Evolutionary conservation across 2,797 vertebrate species (phyloP), one percentile per base, ranked within the genome.

Genomic region (Ciconia nigra): DNA sequence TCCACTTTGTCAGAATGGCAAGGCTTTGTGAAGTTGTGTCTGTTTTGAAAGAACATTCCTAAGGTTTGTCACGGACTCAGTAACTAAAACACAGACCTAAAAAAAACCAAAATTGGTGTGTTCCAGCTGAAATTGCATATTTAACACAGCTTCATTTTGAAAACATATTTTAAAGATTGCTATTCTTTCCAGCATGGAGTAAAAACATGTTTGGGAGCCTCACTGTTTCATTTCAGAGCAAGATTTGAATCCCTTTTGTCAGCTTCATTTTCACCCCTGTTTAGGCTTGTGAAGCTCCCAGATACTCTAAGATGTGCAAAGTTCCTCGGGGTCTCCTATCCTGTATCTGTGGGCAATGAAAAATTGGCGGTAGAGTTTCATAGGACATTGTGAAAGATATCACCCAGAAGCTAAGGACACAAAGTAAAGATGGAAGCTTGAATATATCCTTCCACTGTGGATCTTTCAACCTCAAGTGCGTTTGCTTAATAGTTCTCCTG

Each of bases 61-160:
- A 51, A 29, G 7, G 5, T 81, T 77, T 92, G 15, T n/a, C 37
- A 79, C 59, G 33, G 44, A 67, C 4, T 73, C 33, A 39, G 16
- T 54, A 33, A 70, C 25, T 55, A 58, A 83, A 81, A 78, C 4
- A 47, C 4, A 91, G 19, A 71, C n/a, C 16, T 39, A 15, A 62
- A 61, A 51, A 51, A 26, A 25, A 18, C 10, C 37, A 4, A 35
- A 11, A 20, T 8, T 9, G 1, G 1, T 15, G 1, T 52, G 3
- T n/a, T 84, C 25, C 29, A 74, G 11, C 1, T 81, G 12, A 67
- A 70, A 89, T 70, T 24, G 16, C 0, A 1, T 41, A 42, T 78
- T 73, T 74, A 46, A 51, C 15, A 63, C 2, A 1, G 11, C 76
- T 46, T 67, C 2, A 2, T 77, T 85, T 76, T 73, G 22, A 85